Base-by-base conservation (phyloP, 1,140 invertebrate species). In the Thaumetopoea pityocampa region DNA sequence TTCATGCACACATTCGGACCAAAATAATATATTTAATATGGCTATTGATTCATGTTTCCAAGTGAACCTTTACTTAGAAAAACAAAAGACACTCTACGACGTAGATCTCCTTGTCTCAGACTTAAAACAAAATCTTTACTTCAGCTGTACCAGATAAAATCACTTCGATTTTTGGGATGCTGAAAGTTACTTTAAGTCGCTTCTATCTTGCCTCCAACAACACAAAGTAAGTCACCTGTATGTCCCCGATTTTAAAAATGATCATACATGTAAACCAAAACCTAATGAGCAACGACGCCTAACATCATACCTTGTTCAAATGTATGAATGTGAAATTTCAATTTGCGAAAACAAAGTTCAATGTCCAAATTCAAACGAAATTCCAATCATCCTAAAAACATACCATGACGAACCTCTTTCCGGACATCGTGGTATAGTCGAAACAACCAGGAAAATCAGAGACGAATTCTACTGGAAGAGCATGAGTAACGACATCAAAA, bases 381-480 rank as follows among this genome's bases (percentile, higher is more conserved):
- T 70, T 11, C 51, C 57, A 6, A n/a, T 38, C 20, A 67, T 80
- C n/a, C 19, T 79, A 8, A 57, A 68, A 51, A 56, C 63, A 16
- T 67, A 54, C 34, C 74, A 81, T 32, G 46, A 62, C n/a, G 65
- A 66, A 12, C 32, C 57, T 1, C 20, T 67, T 0, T 59, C 57
- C 22, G 76, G 79, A 15, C 72, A 81, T 35, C 33, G 59, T 17
- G 66, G 68, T 2, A 54, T 66, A 14, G 5, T 45, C 5, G 62
- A 70, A 58, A 78, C 68, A 3, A 67, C 56, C 4, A 43, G 62
- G 16, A 57, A 56, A 59, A 70, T 82, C 7, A 50, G 65, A 26
- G 33, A 61, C n/a, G 41, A 68, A 16, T 80, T 48, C 41, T 73
- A 54, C 48, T 82, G 71, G 79, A 36, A 57, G 38, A 53, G 53